A percentile compares a stretch with the other conserved stretches of the same genome.
These are phyloP conservation scores for Tragelaphus imberbis DNA, from an alignment of 2,113 vertebrate genomes.

Conservation along the genomic window DNA sequence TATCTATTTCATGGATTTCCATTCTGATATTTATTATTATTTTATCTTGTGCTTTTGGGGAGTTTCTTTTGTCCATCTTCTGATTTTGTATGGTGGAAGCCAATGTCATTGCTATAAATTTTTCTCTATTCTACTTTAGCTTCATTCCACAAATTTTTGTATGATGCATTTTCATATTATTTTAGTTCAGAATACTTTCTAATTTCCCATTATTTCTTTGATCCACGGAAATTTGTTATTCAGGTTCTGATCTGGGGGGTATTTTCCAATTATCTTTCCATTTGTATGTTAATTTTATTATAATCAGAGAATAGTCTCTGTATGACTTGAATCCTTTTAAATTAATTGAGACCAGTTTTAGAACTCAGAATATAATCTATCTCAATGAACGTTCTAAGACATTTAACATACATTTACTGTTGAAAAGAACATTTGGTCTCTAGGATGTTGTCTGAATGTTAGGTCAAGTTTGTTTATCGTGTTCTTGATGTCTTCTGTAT, in stretches of 20 bases:
- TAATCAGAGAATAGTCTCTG: background rate
- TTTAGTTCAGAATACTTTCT: background rate
- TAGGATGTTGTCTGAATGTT: background rate
- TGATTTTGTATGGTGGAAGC: background rate
- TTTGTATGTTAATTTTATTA: background rate
- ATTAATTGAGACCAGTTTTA: background rate
- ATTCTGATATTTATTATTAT: background rate
- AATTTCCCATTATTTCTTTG: background rate
- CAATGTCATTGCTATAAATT: background rate
- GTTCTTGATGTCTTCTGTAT: background rate
- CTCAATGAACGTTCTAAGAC: background rate
- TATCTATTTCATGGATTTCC: background rate
- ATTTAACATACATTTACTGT: background rate
- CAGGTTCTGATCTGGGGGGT: background rate
- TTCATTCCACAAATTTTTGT: background rate
- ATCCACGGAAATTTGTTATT: background rate
- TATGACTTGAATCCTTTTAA: background rate
- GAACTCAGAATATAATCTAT: background rate
- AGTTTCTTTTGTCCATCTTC: background rate
- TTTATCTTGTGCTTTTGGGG: background rate
- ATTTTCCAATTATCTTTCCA: background rate
- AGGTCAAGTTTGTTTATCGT: background rate
- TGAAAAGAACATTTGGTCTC: background rate
- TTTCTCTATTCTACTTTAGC: background rate
- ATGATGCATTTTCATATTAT: background rate